Evolutionary conservation across 2,888 invertebrate genomes (phyloP), one percentile per base, ranked within the genome.

Genomic region (Chrysina gloriosa): DNA sequence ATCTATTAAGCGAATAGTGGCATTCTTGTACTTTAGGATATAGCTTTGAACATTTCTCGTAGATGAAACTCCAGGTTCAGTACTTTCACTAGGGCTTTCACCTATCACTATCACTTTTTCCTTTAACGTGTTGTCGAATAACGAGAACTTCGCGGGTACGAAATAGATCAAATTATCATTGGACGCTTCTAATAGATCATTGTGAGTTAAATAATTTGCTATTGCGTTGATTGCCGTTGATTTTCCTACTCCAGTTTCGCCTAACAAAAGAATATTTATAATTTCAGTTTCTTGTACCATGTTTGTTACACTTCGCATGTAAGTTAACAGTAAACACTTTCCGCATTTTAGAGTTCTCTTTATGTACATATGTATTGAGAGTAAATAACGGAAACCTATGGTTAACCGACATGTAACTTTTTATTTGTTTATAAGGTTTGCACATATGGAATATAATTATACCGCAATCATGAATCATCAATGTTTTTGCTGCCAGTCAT

Each of bases 41-140:
- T 80, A 94, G 92, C 64, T 90, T 90, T 7, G 94, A 92, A 82
- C 52, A 29, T 63, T 56, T 67, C 71, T 72, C 9, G 74, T 74
- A 14, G 72, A 65, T 0, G 74, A 74, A 23, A 58, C 72, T 3
- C 73, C 74, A 7, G 61, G 21, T 36, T 67, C 61, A 0, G 42
- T 34, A 36, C 36, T 50, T 39, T 73, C 71, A 63, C 80, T 78
- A 3, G 58, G 47, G 25, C 71, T 71, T 0, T 68, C 48, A 4
- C 77, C 79, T 11, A 77, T 69, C 23, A 67, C 50, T 19, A 79
- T 64, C 5, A 36, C 27, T 21, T 71, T 69, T 42, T 70, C 56
- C 25, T 72, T 39, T 1, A 70, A 73, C 61, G 78, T 61, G 34
- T 78, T 75, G 64, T 79, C 77, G 3, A 63, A 64, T 1, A 78